Evolutionary conservation across 2,797 vertebrate species (phyloP), one percentile per base, ranked within the genome.

Genomic region (Dryobates pubescens): DNA sequence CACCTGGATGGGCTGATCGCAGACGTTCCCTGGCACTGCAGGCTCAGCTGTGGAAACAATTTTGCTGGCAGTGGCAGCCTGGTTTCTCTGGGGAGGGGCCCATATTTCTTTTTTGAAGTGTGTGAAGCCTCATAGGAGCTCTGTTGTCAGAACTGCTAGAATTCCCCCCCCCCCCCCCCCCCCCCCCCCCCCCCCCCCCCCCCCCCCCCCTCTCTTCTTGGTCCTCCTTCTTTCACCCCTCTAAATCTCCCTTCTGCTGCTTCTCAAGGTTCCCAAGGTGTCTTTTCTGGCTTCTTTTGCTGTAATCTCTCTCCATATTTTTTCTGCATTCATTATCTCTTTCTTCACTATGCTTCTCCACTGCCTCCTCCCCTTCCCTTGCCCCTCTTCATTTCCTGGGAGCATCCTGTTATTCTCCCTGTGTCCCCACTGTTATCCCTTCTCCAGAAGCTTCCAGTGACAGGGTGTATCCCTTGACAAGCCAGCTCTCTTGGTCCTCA

Each of bases 11-110:
- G 72, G 68, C 64, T 2, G 74, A 92, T 64, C 3, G 2, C 87
- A 94, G 89, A 70, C 70, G 0, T 93, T 86, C 0, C 0, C 69
- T 96, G 93, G 95, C 92, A 94, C 80, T 74, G 76, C 64, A 73
- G 29, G 67, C 69, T 91, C 82, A 91, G 92, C 89, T 92, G 87
- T 96, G 92, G 92, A 96, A 96, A 95, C 57, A 91, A 95, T 96
- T 96, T 91, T 94, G 67, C 85, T 95, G 92, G 94, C 90, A 95
- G 62, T 75, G 27, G 87, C 86, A 95, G 58, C 41, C 45, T 61
- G n/a, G 13, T 94, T 93, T 94, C 9, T 0, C 64, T 79, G 79
- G 49, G 93, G 82, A 88, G 41, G 43, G 57, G 32, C 57, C 81
- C 49, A 18, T 85, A 65, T 63, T 90, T 92, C 84, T 92, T 47